Conservation (phyloP, 2,113 vertebrate species). For the Tenrec ecaudatus region DNA sequence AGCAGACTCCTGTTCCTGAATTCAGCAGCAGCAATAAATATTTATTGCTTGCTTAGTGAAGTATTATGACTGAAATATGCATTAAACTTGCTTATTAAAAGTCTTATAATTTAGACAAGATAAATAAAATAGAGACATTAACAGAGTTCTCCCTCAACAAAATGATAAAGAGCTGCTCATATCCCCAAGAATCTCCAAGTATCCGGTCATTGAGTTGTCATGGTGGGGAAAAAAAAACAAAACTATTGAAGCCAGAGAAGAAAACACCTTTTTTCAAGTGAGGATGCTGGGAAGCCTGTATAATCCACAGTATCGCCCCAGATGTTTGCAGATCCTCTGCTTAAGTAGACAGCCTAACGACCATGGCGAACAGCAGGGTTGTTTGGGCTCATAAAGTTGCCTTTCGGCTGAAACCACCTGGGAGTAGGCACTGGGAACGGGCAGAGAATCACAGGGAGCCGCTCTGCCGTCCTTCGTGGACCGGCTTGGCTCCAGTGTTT, state of each 20-base stretch:
- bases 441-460: not conserved
- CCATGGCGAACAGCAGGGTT: not conserved
- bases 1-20: constrained; percentile 53
- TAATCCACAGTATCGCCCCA: not conserved
- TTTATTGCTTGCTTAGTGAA: constrained; percentile 56
- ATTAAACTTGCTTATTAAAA: constrained; percentile 1
- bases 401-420: not conserved
- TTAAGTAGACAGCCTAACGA: not conserved
- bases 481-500: not conserved
- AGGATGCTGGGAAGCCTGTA: not conserved
- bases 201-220: not conserved
- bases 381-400: constrained; percentile 1
- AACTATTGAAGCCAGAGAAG: not conserved
- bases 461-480: not conserved
- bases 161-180: not conserved
- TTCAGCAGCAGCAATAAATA: constrained; percentile 71
- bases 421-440: not conserved
- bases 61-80: constrained; percentile 47
- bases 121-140: not conserved
- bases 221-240: constrained; percentile 11
- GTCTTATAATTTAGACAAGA: constrained; percentile 17
- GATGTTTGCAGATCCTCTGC: not conserved
- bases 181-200: not conserved
- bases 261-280: not conserved
- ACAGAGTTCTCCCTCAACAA: not conserved